Evolutionary conservation across 2,113 vertebrate genomes (phyloP), one percentile per base, ranked within the genome.

Genomic region (Climacteris rufus): DNA sequence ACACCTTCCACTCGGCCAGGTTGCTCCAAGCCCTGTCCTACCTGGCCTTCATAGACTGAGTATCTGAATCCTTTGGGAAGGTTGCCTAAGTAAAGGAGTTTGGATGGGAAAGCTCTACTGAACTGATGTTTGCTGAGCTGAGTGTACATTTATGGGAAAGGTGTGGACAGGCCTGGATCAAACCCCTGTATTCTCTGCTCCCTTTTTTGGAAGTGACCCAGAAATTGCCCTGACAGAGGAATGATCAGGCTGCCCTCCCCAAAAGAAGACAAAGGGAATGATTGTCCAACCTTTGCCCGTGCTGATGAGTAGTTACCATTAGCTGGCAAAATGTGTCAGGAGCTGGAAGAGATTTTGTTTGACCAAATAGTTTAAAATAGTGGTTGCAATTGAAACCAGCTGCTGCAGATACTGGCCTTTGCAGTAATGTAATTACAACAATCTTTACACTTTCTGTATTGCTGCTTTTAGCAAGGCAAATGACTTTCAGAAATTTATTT

Each of bases 321-420:
- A 85, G n/a, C 91, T 83, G 75, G 79, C 33, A 77, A 80, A 93
- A 92, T 0, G 22, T 45, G 22, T 49, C 82, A 68, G 80, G 72
- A 83, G 40, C 56, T 87, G 76, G 35, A 84, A 78, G 80, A 85
- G 52, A 68, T 92, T 89, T 81, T 91, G 12, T 76, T 89, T 90
- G 83, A 90, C 83, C 91, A 86, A 92, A 47, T 9, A 60, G 19
- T 89, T 93, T 80, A 80, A 94, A 93, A 89, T 71, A 75, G 72
- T 64, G 40, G 45, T 78, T 83, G 57, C 76, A 95, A 81, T 45
- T 71, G 88, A 90, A 95, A 92, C 72, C 92, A 96, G 93, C 92
- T 94, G 94, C 90, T 84, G 53, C 49, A 92, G 72, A 82, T 47
- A 89, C 45, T 71, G 84, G 52, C 37, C 93, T 86, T 92, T 90